Evolutionary conservation across 2,113 vertebrate species (phyloP).

Genomic region (Tyrannus savana): DNA sequence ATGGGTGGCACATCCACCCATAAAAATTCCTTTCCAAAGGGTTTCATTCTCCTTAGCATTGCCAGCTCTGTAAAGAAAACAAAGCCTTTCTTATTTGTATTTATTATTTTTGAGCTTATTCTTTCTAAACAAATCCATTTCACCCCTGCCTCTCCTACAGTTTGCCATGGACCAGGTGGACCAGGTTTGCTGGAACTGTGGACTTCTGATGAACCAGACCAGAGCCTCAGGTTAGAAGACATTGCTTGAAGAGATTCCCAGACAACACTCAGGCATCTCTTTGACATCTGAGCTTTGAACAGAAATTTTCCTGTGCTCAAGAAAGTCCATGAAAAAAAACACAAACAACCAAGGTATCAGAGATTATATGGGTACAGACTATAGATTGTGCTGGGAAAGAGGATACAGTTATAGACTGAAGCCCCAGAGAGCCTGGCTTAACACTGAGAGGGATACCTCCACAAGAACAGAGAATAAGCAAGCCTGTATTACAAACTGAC

Average conservation of each 20-base stretch:
- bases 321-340: background rate
- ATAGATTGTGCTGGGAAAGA: background rate
- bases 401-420: background rate
- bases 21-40: background rate
- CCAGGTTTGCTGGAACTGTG: background rate
- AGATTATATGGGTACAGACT: background rate
- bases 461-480: background rate
- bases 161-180: background rate
- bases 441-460: background rate
- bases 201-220: background rate
- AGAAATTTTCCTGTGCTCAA: background rate
- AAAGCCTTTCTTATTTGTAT: background rate
- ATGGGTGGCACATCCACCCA: background rate
- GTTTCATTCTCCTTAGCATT: background rate
- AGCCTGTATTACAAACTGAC: background rate
- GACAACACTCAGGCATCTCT: background rate
- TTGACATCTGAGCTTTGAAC: background rate
- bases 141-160: background rate
- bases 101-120: background rate
- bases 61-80: background rate
- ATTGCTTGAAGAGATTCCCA: background rate
- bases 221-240: background rate
- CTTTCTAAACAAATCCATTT: accelerated
- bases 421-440: background rate
- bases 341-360: background rate